A percentile compares a stretch with the other conserved stretches of the same genome.
These are phyloP conservation scores for Conopomorpha cramerella DNA, from an alignment of 1,140 invertebrate species.

Conservation along the genomic window DNA sequence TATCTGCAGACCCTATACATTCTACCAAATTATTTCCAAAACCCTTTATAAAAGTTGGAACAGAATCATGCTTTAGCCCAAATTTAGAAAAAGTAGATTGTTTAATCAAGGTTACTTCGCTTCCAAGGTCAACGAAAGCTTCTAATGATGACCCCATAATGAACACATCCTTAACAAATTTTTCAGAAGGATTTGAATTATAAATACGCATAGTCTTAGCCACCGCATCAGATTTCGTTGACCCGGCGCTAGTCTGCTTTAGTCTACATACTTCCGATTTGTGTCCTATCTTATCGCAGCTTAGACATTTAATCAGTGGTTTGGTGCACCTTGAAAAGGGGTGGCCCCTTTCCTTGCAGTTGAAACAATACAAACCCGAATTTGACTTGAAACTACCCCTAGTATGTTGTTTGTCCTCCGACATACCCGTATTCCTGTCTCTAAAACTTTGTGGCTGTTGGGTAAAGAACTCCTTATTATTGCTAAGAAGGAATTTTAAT, in stretches of 20 bases:
- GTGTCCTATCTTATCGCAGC: conserved; percentile 7
- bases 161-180: conserved; percentile 4
- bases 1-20: conserved; percentile 6
- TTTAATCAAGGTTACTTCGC: conserved; percentile 7
- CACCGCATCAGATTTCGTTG: not conserved
- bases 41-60: conserved; percentile 8
- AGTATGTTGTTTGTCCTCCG: no score
- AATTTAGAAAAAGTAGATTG: conserved; percentile 1
- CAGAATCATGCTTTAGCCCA: conserved; percentile 6
- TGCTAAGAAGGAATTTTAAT: conserved; percentile 4
- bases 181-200: conserved; percentile 1
- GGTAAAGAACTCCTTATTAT: conserved; percentile 1
- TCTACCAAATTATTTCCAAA: conserved; percentile 9
- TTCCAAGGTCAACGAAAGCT: conserved; percentile 9
- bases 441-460: not conserved
- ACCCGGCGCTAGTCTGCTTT: not conserved
- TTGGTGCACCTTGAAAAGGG: conserved; percentile 5
- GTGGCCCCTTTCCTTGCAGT: conserved; percentile 11
- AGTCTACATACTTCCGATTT: conserved; percentile 2
- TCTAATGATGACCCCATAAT: conserved; percentile 1
- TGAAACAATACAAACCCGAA: conserved; percentile 5
- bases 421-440: no score
- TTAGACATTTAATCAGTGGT: conserved; percentile 6
- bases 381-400: no score
- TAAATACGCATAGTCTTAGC: conserved; percentile 6